Evolutionary conservation across 2,888 invertebrate species (phyloP).

Genomic region (Operophtera brumata): DNA sequence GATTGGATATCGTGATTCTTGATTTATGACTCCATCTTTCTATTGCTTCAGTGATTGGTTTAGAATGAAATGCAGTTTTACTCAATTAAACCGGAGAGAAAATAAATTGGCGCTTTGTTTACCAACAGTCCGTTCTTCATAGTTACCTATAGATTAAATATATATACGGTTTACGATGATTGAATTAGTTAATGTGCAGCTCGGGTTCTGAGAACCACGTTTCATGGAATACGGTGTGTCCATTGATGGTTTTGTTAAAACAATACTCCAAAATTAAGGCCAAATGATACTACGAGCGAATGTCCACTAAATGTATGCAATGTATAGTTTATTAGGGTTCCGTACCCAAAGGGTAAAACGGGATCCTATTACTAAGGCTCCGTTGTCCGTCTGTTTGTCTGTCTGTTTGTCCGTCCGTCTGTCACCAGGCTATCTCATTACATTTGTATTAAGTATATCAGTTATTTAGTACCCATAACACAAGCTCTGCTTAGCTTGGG

Average conservation of each 20-base stretch:
- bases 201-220: neutral
- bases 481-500: too few species aligned
- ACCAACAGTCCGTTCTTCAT: neutral
- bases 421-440: too few species aligned
- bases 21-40: neutral
- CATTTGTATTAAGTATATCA: too few species aligned
- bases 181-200: conserved; percentile 8
- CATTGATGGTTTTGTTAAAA: neutral
- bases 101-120: conserved; percentile 6
- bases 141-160: neutral
- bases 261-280: neutral
- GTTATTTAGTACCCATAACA: too few species aligned
- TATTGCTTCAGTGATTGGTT: conserved; percentile 1
- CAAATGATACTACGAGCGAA: neutral
- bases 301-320: neutral
- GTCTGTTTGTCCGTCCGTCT: too few species aligned
- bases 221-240: conserved; percentile 6
- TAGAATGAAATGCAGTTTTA: conserved; percentile 4
- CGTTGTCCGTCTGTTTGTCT: too few species aligned
- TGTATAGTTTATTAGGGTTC: too few species aligned
- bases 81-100: conserved; percentile 6
- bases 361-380: too few species aligned
- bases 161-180: conserved; percentile 9
- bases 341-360: too few species aligned
- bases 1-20: conserved; percentile 3